Base-by-base conservation (phyloP, 2,113 vertebrate genomes). In the Lipophrys pholis region DNA sequence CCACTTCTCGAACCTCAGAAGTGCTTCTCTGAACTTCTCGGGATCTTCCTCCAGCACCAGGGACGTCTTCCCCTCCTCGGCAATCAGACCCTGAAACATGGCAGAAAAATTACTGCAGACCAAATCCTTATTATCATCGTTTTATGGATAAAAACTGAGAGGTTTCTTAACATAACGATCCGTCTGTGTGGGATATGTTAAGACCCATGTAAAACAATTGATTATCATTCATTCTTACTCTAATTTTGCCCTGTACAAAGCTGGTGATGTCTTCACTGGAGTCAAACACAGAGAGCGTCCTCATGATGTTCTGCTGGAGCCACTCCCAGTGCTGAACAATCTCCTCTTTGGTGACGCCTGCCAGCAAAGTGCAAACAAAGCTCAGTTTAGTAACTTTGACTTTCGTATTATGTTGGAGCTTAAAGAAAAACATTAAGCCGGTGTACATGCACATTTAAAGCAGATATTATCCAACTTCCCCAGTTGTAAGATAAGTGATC, bases 241-340 rank as follows among this genome's bases (percentile, higher is more conserved):
- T 93, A 69, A 99, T 98, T 87, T 99, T 99, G 76, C 97, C 97
- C 89, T 99, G 97, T 43, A 99, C 96, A 90, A 99, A 99, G 87
- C 97, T 98, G 1, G 97, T 98, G 91, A 99, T 96, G 92, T 99
- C 97, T 89, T 98, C 96, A 30, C 95, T 96, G 73, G 97, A 98
- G 91, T 99, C 97, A 78, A 99, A 99, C 6, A 99, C 97, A 45
- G 95, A 95, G 53, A 99, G 95, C 2, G 96, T 99, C 85, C 95
- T 96, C 97, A 98, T 96, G 80, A 99, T 94, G 88, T 98, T 98
- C 80, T 95, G 91, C 87, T 97, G 96, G 80, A 99, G 91, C 97
- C 97, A 99, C 10, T 98, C 93, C 97, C 97, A 99, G 64, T 99
- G 97, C 80, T 96, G 94, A 43, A 88, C 90, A 80, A 99, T 98